Evolutionary conservation across 37 sponge, comb jelly and placozoan genomes (phyloP).

Genomic region (Ephydatia muelleri): DNA sequence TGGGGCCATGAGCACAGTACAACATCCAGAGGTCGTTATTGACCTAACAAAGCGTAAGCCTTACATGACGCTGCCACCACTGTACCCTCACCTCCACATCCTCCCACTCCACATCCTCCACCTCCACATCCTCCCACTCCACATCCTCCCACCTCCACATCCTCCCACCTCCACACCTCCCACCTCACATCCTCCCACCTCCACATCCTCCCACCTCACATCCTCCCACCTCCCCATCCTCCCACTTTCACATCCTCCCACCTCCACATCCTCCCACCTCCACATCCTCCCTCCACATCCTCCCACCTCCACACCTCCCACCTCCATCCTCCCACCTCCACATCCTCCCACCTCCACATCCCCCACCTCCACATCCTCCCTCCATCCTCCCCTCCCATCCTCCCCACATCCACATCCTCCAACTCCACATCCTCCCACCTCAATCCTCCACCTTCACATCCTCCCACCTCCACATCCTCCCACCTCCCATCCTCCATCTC

Average conservation of each 20-base stretch:
- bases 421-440: background rate
- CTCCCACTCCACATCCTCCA: background rate
- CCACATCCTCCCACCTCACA: background rate
- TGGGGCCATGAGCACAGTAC: conserved; percentile 66
- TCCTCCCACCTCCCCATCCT: too few relatives aligned
- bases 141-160: background rate
- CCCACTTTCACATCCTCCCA: background rate
- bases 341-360: background rate
- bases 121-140: background rate
- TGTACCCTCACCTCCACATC: background rate
- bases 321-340: too few relatives aligned
- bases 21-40: conserved; percentile 50
- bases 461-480: background rate
- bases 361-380: background rate
- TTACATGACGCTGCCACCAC: too few relatives aligned
- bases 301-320: background rate
- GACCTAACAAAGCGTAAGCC: conserved; percentile 59
- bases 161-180: background rate
- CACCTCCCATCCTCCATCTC: background rate
- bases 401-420: background rate
- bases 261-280: too few relatives aligned
- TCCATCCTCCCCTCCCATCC: too few relatives aligned
- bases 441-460: background rate
- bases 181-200: background rate
- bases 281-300: background rate